These are phyloP conservation scores for Chitala chitala DNA, from an alignment of 2,113 vertebrate species.

Conservation along the genomic window DNA sequence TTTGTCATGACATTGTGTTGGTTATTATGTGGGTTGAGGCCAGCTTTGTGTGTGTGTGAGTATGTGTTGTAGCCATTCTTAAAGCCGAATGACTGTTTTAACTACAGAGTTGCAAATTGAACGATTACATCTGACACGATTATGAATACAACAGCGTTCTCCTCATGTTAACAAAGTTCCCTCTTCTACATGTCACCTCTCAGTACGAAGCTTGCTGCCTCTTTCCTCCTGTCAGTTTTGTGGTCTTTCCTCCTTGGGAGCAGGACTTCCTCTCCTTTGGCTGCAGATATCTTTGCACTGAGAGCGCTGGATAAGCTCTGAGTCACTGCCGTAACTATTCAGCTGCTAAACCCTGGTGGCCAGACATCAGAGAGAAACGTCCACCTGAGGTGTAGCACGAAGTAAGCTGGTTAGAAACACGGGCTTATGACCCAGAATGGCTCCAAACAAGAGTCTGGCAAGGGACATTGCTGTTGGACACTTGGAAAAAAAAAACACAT, in stretches of 20 bases:
- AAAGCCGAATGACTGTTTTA: neutral
- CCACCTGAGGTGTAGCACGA: no score
- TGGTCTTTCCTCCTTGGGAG: neutral
- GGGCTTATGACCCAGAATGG: neutral
- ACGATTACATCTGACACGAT: conserved; percentile 8
- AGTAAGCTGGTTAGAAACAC: neutral
- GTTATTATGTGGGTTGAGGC: neutral
- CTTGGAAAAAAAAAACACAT: no score
- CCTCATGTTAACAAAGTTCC: neutral
- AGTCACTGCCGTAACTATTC: neutral
- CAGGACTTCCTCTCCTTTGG: neutral
- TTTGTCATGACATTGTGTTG: neutral
- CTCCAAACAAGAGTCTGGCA: neutral
- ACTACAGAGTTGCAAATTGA: neutral
- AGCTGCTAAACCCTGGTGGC: neutral
- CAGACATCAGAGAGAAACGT: no score
- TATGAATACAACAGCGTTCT: neutral
- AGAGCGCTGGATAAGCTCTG: neutral
- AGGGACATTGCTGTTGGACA: neutral
- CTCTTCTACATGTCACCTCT: neutral
- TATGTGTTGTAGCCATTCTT: neutral
- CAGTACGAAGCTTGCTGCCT: neutral
- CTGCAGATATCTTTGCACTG: neutral
- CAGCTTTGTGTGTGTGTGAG: neutral
- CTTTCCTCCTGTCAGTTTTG: neutral